phyloP scores from a whole-genome alignment of 1,140 invertebrate genomes.

The Nasonia giraulti region DNA sequence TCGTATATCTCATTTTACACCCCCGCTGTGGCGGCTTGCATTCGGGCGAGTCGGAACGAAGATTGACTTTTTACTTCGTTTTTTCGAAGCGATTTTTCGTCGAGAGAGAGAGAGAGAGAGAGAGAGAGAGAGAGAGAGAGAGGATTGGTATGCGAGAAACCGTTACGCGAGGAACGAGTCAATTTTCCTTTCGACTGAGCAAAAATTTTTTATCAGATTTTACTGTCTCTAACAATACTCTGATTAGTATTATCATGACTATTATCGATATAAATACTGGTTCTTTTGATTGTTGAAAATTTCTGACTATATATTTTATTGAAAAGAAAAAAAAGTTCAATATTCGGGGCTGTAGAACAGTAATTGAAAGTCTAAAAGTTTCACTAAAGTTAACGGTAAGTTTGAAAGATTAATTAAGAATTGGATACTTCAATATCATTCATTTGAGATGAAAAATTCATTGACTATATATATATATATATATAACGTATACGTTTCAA shows the following conservation, averaged over 20 bases:
- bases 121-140: too few relatives aligned
- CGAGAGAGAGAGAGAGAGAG: too few relatives aligned
- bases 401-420: slow-evolving; percentile 41
- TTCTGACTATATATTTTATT: neutral
- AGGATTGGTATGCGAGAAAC: too few relatives aligned
- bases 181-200: slow-evolving; percentile 25
- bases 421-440: slow-evolving; percentile 34
- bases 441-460: slow-evolving; percentile 32
- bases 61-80: slow-evolving; percentile 36
- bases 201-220: neutral
- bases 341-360: slow-evolving; percentile 34
- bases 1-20: neutral
- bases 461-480: slow-evolving; percentile 3
- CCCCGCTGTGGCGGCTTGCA: neutral
- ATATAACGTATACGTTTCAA: slow-evolving; percentile 25
- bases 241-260: neutral
- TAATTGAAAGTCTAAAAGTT: slow-evolving; percentile 25
- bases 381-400: slow-evolving; percentile 47
- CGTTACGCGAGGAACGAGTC: neutral
- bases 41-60: neutral
- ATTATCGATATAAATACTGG: neutral
- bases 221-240: neutral
- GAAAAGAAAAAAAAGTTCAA: neutral
- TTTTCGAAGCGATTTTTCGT: neutral
- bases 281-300: slow-evolving; percentile 18